These are phyloP conservation scores for Schizothorax lantsangensis DNA, from an alignment of 2,797 vertebrate species.

Conservation along the genomic window DNA sequence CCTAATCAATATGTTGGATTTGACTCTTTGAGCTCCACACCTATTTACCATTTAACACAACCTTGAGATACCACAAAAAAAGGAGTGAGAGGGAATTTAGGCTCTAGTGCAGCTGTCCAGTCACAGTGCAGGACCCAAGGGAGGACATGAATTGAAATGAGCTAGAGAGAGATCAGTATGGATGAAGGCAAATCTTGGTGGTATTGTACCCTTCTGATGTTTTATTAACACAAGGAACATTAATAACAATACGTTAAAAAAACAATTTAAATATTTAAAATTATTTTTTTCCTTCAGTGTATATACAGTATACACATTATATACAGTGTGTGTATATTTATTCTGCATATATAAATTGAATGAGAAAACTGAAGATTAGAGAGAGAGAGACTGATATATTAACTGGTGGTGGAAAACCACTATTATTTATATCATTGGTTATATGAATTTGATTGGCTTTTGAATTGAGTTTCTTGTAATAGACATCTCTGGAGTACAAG, in stretches of 20 bases:
- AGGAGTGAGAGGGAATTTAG: slow-evolving; percentile 21
- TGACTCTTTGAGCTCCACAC: slow-evolving; percentile 63
- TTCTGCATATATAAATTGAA: no score
- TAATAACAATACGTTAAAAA: not conserved
- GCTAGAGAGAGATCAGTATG: not conserved
- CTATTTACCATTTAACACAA: slow-evolving; percentile 63
- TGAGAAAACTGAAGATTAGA: no score
- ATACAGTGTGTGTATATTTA: no score
- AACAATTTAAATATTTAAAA: not conserved
- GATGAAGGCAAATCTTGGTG: not conserved
- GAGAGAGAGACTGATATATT: no score
- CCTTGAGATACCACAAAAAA: slow-evolving; percentile 68
- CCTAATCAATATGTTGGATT: slow-evolving; percentile 71
- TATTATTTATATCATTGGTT: no score
- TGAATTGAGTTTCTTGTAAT: no score
- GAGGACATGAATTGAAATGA: slow-evolving; percentile 17
- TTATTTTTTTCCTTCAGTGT: not conserved
- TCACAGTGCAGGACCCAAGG: slow-evolving; percentile 9
- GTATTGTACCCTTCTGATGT: not conserved
- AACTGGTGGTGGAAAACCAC: no score
- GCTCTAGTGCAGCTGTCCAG: slow-evolving; percentile 12
- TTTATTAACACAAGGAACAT: not conserved
- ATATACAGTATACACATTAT: no score
- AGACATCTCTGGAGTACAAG: no score
- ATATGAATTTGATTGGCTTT: no score